Conservation (phyloP, 2,113 vertebrate species). For the Cathartes aura region DNA sequence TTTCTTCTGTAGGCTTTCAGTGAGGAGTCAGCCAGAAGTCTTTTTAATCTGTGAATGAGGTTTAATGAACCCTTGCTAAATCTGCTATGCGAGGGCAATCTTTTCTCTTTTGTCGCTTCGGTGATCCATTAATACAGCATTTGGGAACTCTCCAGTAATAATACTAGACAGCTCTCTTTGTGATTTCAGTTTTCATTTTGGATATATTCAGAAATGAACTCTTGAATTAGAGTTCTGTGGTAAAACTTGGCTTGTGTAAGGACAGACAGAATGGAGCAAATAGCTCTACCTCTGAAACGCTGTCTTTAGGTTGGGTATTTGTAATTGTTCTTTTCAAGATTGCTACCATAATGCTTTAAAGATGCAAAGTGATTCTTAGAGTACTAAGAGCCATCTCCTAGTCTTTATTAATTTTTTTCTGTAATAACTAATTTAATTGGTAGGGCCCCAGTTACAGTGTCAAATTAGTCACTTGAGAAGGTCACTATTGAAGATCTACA, state of each 20-base stretch:
- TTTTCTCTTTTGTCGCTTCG: background rate
- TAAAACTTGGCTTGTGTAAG: background rate
- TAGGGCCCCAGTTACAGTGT: accelerated
- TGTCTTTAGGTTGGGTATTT: background rate
- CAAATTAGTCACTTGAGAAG: background rate
- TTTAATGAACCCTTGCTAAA: background rate
- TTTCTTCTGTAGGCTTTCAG: background rate
- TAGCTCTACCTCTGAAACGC: background rate
- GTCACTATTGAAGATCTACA: background rate
- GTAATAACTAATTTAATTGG: background rate
- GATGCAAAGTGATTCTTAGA: background rate
- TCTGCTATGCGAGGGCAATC: background rate
- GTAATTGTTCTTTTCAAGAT: background rate
- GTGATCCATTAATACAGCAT: background rate
- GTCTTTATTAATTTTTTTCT: background rate
- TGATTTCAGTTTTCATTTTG: background rate
- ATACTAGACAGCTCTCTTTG: background rate
- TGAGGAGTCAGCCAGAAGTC: background rate
- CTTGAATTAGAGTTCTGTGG: background rate
- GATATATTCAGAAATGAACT: background rate
- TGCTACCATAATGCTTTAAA: background rate
- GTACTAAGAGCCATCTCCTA: background rate
- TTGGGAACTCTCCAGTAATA: background rate
- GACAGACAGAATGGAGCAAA: background rate
- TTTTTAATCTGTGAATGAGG: background rate